These are phyloP conservation scores for Prietella phreatophila DNA, from an alignment of 2,113 vertebrate species.

Conservation along the genomic window DNA sequence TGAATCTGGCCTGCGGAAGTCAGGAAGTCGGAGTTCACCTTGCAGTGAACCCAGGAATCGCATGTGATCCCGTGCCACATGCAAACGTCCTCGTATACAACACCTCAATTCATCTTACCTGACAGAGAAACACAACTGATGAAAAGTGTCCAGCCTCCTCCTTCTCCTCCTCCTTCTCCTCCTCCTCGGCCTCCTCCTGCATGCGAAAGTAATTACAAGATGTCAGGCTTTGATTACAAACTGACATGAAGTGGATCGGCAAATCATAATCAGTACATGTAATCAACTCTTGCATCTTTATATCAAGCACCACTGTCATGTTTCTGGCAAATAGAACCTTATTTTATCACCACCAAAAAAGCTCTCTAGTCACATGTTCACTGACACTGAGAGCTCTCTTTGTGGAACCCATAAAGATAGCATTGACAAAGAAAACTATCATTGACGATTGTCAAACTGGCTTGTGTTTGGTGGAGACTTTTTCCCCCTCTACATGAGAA, in stretches of 20 bases:
- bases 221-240: conserved; percentile 53
- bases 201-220: conserved; percentile 63
- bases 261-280: conserved; percentile 60
- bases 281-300: conserved; percentile 48
- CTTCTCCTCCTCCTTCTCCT: not conserved
- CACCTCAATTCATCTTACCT: conserved; percentile 58
- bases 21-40: conserved; percentile 59
- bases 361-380: not conserved
- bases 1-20: conserved; percentile 53
- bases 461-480: conserved; percentile 55
- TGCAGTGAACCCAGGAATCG: conserved; percentile 63
- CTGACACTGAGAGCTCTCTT: conserved; percentile 46
- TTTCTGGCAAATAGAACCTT: conserved; percentile 28
- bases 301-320: conserved; percentile 10
- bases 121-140: conserved; percentile 58
- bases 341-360: conserved; percentile 16
- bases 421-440: conserved; percentile 46
- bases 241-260: conserved; percentile 27
- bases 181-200: conserved; percentile 8
- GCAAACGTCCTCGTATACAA: conserved; percentile 51
- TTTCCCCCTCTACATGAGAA: conserved; percentile 50
- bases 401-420: conserved; percentile 39
- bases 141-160: conserved; percentile 53
- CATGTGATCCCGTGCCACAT: conserved; percentile 48
- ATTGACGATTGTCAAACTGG: not conserved